Evolutionary conservation across 1,140 invertebrate species (phyloP).

Genomic region (Bombus huntii): DNA sequence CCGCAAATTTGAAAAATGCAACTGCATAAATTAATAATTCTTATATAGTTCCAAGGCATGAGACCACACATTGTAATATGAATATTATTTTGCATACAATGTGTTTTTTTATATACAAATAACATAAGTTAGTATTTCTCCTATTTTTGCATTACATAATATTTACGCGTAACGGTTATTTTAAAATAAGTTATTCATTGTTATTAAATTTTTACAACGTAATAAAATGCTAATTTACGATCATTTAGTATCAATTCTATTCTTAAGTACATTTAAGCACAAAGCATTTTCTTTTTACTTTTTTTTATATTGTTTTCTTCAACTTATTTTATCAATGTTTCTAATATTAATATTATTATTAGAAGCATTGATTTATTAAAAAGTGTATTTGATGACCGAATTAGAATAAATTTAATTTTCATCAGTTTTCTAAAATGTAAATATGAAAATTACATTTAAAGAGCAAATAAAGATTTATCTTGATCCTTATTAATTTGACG

Average conservation of each 20-base stretch:
- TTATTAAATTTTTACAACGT: slow-evolving; percentile 61
- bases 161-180: slow-evolving; percentile 45
- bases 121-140: slow-evolving; percentile 64
- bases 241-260: slow-evolving; percentile 55
- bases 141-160: slow-evolving; percentile 50
- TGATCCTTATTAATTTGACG: slow-evolving; percentile 80
- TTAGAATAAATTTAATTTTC: slow-evolving; percentile 40
- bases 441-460: slow-evolving; percentile 70
- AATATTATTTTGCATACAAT: slow-evolving; percentile 49
- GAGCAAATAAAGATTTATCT: slow-evolving; percentile 81
- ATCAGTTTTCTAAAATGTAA: slow-evolving; percentile 25
- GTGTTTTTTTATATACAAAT: slow-evolving; percentile 68
- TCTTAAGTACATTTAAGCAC: slow-evolving; percentile 74
- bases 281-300: slow-evolving; percentile 55
- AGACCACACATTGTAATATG: slow-evolving; percentile 42
- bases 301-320: not conserved
- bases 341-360: slow-evolving; percentile 46
- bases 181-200: slow-evolving; percentile 63
- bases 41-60: slow-evolving; percentile 47
- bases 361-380: slow-evolving; percentile 40
- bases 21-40: slow-evolving; percentile 40
- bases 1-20: slow-evolving; percentile 51
- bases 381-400: slow-evolving; percentile 29
- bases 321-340: slow-evolving; percentile 36
- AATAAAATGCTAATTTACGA: slow-evolving; percentile 57